phyloP scores from a whole-genome alignment of 2,113 vertebrate genomes.

The Cariama cristata region DNA sequence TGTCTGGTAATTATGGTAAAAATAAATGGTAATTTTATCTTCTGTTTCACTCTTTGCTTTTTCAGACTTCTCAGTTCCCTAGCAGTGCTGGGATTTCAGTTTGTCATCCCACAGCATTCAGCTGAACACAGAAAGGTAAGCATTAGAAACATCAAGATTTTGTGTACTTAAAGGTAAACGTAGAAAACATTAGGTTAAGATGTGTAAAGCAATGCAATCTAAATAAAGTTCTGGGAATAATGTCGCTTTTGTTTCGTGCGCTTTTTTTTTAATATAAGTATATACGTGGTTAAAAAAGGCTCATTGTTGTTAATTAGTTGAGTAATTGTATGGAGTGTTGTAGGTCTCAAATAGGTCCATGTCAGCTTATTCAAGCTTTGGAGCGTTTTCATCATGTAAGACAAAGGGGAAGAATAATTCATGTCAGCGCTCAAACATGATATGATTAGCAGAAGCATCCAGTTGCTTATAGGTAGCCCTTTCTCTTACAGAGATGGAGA shows the following conservation, averaged over 20 bases:
- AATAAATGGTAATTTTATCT: not conserved
- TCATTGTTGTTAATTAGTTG: not conserved
- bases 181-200: not conserved
- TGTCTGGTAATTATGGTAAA: not conserved
- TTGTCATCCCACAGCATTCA: constrained; percentile 80
- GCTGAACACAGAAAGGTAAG: constrained; percentile 90
- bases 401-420: not conserved
- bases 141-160: not conserved
- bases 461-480: not conserved
- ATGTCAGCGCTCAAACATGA: not conserved
- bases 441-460: not conserved
- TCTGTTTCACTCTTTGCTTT: constrained; percentile 37
- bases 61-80: constrained; percentile 76
- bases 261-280: not conserved
- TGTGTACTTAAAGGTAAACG: not conserved
- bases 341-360: not conserved
- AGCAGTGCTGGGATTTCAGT: constrained; percentile 80
- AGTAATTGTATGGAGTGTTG: not conserved
- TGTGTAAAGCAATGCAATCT: not conserved
- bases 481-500: not conserved
- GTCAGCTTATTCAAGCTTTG: not conserved
- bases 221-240: not conserved
- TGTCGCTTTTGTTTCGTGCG: not conserved
- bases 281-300: not conserved
- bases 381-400: not conserved